phyloP scores from a whole-genome alignment of 2,888 invertebrate genomes.

The Pomacea canaliculata region DNA sequence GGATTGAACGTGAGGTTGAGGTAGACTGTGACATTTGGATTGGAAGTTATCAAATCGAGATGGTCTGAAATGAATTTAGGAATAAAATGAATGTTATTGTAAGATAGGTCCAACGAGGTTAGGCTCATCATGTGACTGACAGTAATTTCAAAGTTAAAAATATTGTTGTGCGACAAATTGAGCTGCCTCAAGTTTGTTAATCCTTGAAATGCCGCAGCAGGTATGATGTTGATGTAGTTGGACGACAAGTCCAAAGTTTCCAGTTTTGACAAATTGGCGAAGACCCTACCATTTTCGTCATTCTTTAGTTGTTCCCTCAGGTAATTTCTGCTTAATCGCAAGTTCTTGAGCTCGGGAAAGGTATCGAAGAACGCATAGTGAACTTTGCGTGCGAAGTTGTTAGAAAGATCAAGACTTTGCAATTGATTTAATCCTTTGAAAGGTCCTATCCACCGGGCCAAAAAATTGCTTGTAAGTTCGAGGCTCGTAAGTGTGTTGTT shows the following conservation, averaged over 20 bases:
- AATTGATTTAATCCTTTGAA: constrained; percentile 18
- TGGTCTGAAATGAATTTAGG: constrained; percentile 8
- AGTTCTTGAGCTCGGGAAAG: not conserved
- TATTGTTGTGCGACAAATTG: constrained; percentile 18
- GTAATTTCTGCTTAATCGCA: constrained; percentile 4
- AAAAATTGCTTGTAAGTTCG: constrained; percentile 14
- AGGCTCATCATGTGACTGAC: constrained; percentile 18
- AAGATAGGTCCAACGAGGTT: constrained; percentile 20
- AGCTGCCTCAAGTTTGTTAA: constrained; percentile 2
- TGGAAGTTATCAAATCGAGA: constrained; percentile 3
- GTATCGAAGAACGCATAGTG: constrained; percentile 7
- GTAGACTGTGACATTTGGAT: not conserved
- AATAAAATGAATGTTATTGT: constrained; percentile 15
- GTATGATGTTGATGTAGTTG: not conserved
- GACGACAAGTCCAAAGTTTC: not conserved
- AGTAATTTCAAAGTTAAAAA: constrained; percentile 7
- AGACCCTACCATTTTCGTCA: not conserved
- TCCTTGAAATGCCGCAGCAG: not conserved
- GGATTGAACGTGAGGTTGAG: constrained; percentile 17
- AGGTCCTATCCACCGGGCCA: constrained; percentile 21
- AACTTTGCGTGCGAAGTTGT: constrained; percentile 6
- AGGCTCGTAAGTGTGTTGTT: constrained; percentile 15
- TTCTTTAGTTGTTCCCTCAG: not conserved
- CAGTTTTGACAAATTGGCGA: not conserved
- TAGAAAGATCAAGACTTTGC: constrained; percentile 6